Conservation (phyloP, 2,797 vertebrate genomes). For the Hippocampus kuda region DNA sequence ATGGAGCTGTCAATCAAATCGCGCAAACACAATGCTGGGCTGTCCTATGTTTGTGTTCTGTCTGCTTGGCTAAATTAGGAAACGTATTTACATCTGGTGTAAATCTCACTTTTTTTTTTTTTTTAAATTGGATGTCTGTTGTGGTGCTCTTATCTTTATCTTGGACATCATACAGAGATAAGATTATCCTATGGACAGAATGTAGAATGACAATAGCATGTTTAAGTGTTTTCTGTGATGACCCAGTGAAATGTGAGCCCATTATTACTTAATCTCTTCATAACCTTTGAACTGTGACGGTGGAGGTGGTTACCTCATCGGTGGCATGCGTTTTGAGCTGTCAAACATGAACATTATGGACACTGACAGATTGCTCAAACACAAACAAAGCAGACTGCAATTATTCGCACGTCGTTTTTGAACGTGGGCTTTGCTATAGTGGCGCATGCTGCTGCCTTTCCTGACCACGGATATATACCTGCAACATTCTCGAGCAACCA, state of each 20-base stretch:
- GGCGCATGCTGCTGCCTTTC: not conserved
- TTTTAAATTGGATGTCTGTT: not conserved
- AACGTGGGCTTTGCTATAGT: not conserved
- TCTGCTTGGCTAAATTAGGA: slow-evolving; percentile 19
- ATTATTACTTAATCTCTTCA: slow-evolving; percentile 34
- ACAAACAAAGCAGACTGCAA: not conserved
- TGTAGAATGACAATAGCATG: not conserved
- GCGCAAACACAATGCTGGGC: slow-evolving; percentile 34
- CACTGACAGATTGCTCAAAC: not conserved
- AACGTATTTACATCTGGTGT: slow-evolving; percentile 4
- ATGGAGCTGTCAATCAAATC: slow-evolving; percentile 64
- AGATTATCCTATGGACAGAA: not conserved
- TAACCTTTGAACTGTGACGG: slow-evolving; percentile 40
- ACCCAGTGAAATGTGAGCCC: slow-evolving; percentile 23
- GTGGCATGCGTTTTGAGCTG: slow-evolving; percentile 10
- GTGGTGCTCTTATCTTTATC: not conserved
- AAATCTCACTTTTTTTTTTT: not conserved
- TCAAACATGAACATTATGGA: slow-evolving; percentile 16
- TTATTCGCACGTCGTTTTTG: not conserved
- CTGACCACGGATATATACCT: too few species aligned
- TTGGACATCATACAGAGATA: not conserved
- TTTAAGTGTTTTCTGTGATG: slow-evolving; percentile 6
- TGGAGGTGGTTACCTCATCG: slow-evolving; percentile 30
- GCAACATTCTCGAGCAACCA: too few species aligned
- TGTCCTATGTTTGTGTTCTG: slow-evolving; percentile 27